phyloP scores from a whole-genome alignment of 2,113 vertebrate species.

The Pelvicachromis taeniatus region DNA sequence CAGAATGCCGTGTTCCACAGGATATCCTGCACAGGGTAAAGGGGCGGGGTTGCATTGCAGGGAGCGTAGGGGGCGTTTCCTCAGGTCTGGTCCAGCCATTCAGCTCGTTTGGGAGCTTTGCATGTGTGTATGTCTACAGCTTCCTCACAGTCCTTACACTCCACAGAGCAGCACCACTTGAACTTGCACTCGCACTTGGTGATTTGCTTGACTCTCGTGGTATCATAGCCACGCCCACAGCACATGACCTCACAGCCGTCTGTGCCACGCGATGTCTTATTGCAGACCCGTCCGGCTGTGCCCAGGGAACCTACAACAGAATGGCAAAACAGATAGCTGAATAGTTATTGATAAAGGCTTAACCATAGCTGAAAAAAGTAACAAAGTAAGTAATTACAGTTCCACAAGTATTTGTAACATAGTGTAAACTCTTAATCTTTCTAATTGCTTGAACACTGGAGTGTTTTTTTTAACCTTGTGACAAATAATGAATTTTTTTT shows the following conservation, averaged over 20 bases:
- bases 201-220: conserved; percentile 84
- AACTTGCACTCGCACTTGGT: conserved; percentile 96
- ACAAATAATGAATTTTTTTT: too few species aligned
- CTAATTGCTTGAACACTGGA: too few species aligned
- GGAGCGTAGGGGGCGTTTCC: conserved; percentile 63
- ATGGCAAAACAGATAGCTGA: not conserved
- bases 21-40: conserved; percentile 59
- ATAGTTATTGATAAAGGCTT: not conserved
- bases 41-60: conserved; percentile 50
- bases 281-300: conserved; percentile 91
- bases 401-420: not conserved
- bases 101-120: conserved; percentile 92
- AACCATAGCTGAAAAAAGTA: not conserved
- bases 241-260: conserved; percentile 99
- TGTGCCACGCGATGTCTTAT: conserved; percentile 86
- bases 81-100: conserved; percentile 92
- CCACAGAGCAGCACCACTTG: conserved; percentile 94
- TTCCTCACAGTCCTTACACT: conserved; percentile 95
- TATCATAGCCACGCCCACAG: conserved; percentile 96
- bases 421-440: too few species aligned
- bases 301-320: conserved; percentile 86
- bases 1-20: conserved; percentile 74
- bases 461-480: too few species aligned
- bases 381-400: not conserved
- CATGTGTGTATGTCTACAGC: conserved; percentile 94